phyloP scores from a whole-genome alignment of 2,113 vertebrate genomes.

The Gasterosteus nipponicus region DNA sequence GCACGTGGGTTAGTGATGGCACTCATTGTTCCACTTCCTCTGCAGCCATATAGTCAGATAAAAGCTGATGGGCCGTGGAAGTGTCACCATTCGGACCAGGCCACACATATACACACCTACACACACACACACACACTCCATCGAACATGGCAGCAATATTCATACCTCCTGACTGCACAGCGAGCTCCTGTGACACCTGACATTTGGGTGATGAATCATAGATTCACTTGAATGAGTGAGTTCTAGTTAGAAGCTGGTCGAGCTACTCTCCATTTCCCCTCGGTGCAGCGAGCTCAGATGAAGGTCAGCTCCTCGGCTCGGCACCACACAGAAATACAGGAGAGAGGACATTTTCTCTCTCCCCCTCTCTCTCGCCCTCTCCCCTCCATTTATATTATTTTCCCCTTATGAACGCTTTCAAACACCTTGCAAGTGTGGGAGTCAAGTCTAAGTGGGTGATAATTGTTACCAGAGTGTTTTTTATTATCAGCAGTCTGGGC shows the following conservation, averaged over 20 bases:
- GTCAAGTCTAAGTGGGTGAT: slow-evolving; percentile 75
- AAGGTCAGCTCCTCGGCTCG: slow-evolving; percentile 67
- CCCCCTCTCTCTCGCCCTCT: background rate
- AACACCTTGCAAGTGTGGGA: slow-evolving; percentile 69
- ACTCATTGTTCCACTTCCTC: slow-evolving; percentile 68
- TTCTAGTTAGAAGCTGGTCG: slow-evolving; percentile 68
- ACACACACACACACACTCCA: slow-evolving; percentile 56
- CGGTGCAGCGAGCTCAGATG: slow-evolving; percentile 60
- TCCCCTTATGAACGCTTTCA: slow-evolving; percentile 52
- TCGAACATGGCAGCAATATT: slow-evolving; percentile 72
- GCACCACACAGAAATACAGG: slow-evolving; percentile 39
- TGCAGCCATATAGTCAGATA: slow-evolving; percentile 61
- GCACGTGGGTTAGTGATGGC: slow-evolving; percentile 37
- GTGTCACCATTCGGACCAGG: slow-evolving; percentile 62
- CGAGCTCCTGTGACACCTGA: slow-evolving; percentile 73
- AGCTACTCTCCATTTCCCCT: slow-evolving; percentile 59
- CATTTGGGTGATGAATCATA: slow-evolving; percentile 75
- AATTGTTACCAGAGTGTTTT: slow-evolving; percentile 77
- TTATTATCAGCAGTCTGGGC: slow-evolving; percentile 76
- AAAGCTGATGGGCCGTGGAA: slow-evolving; percentile 74
- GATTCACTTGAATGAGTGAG: slow-evolving; percentile 74
- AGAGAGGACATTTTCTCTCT: slow-evolving; percentile 10
- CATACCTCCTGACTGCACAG: slow-evolving; percentile 69
- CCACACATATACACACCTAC: slow-evolving; percentile 50
- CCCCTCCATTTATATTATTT: slow-evolving; percentile 27